phyloP scores from a whole-genome alignment of 2,888 invertebrate species.

The Hesperia comma region DNA sequence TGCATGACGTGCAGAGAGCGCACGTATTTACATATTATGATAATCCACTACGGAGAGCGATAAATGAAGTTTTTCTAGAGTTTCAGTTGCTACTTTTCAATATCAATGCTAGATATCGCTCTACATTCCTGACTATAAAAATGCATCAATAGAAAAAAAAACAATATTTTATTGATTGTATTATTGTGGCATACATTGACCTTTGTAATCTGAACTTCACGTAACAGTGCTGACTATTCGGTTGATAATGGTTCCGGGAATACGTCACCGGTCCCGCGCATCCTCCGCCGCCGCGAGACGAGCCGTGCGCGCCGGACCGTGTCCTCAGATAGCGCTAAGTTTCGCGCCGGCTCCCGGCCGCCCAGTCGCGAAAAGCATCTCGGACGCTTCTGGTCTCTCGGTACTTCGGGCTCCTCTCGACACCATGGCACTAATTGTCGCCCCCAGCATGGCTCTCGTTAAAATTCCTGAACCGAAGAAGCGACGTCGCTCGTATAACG shows the following conservation, averaged over 20 bases:
- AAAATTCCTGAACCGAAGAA: conserved; percentile 8
- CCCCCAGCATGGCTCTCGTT: conserved; percentile 18
- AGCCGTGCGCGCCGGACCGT: conserved; percentile 16
- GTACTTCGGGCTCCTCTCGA: not conserved
- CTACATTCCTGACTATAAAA: too few relatives aligned
- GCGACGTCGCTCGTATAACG: conserved; percentile 1
- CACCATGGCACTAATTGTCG: conserved; percentile 17
- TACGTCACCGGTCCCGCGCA: conserved; percentile 13
- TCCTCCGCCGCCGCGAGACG: not conserved
- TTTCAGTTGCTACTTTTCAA: too few relatives aligned
- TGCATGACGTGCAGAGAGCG: too few relatives aligned
- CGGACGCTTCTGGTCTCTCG: conserved; percentile 25
- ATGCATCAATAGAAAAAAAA: too few relatives aligned
- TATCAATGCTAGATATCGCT: too few relatives aligned
- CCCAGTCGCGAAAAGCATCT: conserved; percentile 22
- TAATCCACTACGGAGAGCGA: too few relatives aligned
- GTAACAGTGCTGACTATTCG: conserved; percentile 32
- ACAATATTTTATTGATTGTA: not conserved
- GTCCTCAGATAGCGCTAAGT: conserved; percentile 8
- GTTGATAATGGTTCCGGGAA: conserved; percentile 10
- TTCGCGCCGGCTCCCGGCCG: not conserved
- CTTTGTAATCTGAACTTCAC: conserved; percentile 26
- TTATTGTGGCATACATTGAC: conserved; percentile 18
- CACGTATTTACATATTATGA: too few relatives aligned
- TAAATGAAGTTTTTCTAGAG: too few relatives aligned